Percentiles rank a stretch among this genome's conserved stretches.
phyloP scores from a whole-genome alignment of 2,113 vertebrate genomes.

The Plotosus lineatus region DNA sequence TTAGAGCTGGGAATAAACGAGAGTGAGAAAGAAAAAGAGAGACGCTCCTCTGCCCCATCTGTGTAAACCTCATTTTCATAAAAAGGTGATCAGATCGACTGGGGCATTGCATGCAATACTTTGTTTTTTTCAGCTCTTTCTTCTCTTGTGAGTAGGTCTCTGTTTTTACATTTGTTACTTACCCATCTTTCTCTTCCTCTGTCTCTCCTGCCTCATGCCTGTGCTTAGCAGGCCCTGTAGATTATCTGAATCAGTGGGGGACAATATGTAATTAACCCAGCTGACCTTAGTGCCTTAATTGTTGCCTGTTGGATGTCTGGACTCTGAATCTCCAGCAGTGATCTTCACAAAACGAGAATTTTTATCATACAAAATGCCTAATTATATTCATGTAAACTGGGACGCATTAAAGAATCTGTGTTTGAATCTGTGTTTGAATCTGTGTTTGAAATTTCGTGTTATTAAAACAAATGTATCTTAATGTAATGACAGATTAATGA shows the following conservation, averaged over 20 bases:
- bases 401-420: neutral
- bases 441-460: slow-evolving; percentile 8
- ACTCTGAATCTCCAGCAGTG: slow-evolving; percentile 46
- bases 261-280: slow-evolving; percentile 89
- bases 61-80: slow-evolving; percentile 58
- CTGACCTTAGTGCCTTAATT: slow-evolving; percentile 84
- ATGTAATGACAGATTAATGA: neutral
- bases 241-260: slow-evolving; percentile 81
- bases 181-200: slow-evolving; percentile 22
- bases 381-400: slow-evolving; percentile 34
- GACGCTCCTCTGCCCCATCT: slow-evolving; percentile 30
- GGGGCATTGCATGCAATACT: slow-evolving; percentile 46
- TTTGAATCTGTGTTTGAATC: too few species aligned
- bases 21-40: slow-evolving; percentile 34
- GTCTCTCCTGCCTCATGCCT: slow-evolving; percentile 71
- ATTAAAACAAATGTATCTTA: slow-evolving; percentile 2
- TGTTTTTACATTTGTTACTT: slow-evolving; percentile 21
- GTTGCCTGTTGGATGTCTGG: slow-evolving; percentile 77
- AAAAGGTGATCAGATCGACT: slow-evolving; percentile 59
- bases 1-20: slow-evolving; percentile 58
- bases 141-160: slow-evolving; percentile 20
- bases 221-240: slow-evolving; percentile 77
- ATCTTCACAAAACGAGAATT: slow-evolving; percentile 36
- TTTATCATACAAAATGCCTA: slow-evolving; percentile 27
- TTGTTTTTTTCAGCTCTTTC: slow-evolving; percentile 41